Conservation (phyloP, 2,888 invertebrate genomes). For the Cephus rjabovi region DNA sequence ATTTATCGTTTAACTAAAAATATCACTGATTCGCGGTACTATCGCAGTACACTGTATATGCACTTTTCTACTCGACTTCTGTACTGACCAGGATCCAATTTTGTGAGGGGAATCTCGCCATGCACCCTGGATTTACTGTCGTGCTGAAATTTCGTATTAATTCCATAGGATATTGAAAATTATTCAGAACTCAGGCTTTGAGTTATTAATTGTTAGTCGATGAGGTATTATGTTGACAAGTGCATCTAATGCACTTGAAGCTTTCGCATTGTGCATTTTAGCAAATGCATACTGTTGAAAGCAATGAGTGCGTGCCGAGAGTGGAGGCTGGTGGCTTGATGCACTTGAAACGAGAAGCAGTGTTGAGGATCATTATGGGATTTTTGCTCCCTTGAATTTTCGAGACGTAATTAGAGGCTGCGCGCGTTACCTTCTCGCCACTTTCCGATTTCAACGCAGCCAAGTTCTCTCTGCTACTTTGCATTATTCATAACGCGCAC, state of each 20-base stretch:
- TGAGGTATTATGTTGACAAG: not conserved
- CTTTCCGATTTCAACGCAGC: slow-evolving; percentile 16
- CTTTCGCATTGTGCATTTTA: not conserved
- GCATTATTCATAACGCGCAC: slow-evolving; percentile 26
- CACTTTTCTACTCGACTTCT: not conserved
- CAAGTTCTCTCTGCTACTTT: slow-evolving; percentile 21
- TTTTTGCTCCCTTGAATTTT: slow-evolving; percentile 36
- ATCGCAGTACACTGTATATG: not conserved
- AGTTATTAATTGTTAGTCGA: not conserved
- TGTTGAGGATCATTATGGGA: slow-evolving; percentile 34
- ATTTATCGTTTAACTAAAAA: not conserved
- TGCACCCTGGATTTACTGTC: not conserved
- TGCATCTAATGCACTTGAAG: not conserved
- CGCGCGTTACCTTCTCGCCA: slow-evolving; percentile 13
- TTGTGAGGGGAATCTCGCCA: not conserved
- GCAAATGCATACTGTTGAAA: not conserved
- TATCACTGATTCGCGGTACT: not conserved
- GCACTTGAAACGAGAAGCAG: slow-evolving; percentile 24
- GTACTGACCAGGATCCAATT: not conserved
- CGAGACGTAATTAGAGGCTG: slow-evolving; percentile 36
- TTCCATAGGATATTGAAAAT: not conserved
- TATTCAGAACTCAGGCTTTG: not conserved
- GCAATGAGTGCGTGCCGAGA: slow-evolving; percentile 22
- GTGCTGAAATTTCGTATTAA: not conserved
- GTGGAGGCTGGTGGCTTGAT: not conserved